phyloP scores from a whole-genome alignment of 2,113 vertebrate species.

The Zeus faber region DNA sequence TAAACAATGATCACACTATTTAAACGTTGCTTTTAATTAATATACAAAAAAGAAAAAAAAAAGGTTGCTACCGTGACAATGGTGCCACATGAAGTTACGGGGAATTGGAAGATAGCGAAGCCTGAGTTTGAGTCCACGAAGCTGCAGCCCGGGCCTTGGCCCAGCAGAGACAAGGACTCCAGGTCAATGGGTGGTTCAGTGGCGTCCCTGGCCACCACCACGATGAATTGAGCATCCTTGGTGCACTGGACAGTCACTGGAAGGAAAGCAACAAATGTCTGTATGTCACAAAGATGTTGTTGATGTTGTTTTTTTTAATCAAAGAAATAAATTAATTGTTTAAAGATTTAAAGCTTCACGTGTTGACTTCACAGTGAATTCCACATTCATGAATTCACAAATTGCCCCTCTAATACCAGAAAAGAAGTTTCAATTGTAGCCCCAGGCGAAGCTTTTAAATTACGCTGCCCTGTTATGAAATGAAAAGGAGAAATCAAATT shows the following conservation, averaged over 20 bases:
- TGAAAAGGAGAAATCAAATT: no score
- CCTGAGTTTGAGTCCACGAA: constrained; percentile 46
- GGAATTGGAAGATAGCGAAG: constrained; percentile 67
- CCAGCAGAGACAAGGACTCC: constrained; percentile 34
- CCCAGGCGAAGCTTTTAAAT: no score
- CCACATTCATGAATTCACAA: no score
- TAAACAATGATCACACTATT: not conserved
- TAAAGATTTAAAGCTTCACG: no score
- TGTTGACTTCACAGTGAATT: no score
- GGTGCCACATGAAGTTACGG: constrained; percentile 61
- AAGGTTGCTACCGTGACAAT: constrained; percentile 43
- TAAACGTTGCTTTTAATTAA: not conserved
- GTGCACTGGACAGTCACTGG: constrained; percentile 70
- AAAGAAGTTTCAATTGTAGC: no score
- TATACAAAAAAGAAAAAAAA: not conserved
- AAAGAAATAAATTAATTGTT: no score
- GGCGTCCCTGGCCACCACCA: constrained; percentile 58
- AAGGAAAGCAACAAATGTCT: constrained; percentile 15
- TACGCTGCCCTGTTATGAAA: no score
- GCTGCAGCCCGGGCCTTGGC: constrained; percentile 29
- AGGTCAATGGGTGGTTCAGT: constrained; percentile 58
- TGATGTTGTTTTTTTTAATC: no score
- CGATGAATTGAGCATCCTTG: constrained; percentile 63
- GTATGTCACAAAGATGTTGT: no score
- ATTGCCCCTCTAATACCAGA: no score